Percentiles rank a stretch among this genome's conserved stretches.
Evolutionary conservation across 1,140 invertebrate species (phyloP).

Genomic region (Trypoxylus dichotomus): DNA sequence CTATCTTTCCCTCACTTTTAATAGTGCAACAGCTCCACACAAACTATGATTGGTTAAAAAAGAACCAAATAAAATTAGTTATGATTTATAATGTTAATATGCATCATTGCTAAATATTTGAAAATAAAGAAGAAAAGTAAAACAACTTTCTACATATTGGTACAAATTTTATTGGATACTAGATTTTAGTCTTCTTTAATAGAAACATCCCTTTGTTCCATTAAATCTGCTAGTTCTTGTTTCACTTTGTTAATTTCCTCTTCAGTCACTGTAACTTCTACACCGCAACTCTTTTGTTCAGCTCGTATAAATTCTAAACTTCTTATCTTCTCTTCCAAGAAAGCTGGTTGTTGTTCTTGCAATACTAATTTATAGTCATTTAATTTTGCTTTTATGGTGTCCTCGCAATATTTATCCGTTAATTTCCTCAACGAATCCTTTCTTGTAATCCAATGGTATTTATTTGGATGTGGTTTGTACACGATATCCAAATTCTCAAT

Average conservation of each 20-base stretch:
- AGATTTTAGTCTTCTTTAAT: conserved; percentile 35
- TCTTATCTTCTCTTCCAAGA: conserved; percentile 64
- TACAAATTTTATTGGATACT: background rate
- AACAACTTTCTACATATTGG: too few relatives aligned
- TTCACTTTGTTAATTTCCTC: conserved; percentile 65
- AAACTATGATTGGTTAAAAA: too few relatives aligned
- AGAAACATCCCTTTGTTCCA: conserved; percentile 38
- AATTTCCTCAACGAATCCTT: conserved; percentile 69
- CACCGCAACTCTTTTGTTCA: conserved; percentile 68
- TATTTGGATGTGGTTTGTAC: conserved; percentile 68
- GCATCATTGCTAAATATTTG: too few relatives aligned
- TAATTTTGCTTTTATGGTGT: conserved; percentile 66
- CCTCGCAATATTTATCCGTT: conserved; percentile 67
- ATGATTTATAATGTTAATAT: too few relatives aligned
- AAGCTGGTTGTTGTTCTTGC: conserved; percentile 67
- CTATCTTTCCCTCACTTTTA: too few relatives aligned
- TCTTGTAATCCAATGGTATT: conserved; percentile 63
- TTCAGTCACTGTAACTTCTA: conserved; percentile 64
- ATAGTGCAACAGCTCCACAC: too few relatives aligned
- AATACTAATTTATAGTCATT: conserved; percentile 62
- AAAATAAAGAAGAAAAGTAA: too few relatives aligned
- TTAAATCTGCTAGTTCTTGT: conserved; percentile 56
- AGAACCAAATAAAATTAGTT: too few relatives aligned
- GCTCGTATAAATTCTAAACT: conserved; percentile 68
- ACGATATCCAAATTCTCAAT: conserved; percentile 76